Evolutionary conservation across 2,113 vertebrate genomes (phyloP), one percentile per base, ranked within the genome.

Genomic region (Bufo bufo): DNA sequence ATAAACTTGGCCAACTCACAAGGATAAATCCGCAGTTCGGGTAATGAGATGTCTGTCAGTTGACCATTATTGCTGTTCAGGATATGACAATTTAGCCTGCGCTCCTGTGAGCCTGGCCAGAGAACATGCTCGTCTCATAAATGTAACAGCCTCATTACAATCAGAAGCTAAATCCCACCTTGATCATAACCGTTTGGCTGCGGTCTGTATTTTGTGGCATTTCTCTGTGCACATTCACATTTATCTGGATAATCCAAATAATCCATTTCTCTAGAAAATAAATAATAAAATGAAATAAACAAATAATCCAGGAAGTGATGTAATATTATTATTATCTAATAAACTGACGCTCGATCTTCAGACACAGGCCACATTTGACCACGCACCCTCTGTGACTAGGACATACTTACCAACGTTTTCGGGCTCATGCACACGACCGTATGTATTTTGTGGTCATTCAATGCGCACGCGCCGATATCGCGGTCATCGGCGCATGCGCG

Each of bases 21-120:
- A 43, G 23, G 54, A 8, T 58, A 16, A 33, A 52, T 23, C 78
- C 8, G 78, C 54, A 80, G 56, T 80, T 59, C 59, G 54, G 78
- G 78, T 80, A 80, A 80, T 50, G 54, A 80, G 78, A 80, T 80
- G 59, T 80, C 56, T 17, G 43, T 81, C 79, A 59, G 58, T 16
- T 81, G 79, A 81, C 79, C 79, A 81, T 61, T 81, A 81, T 14
- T 61, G 79, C 79, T 61, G 58, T 61, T 81, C 43, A 81, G 79
- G 33, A 59, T 61, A 81, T 47, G 79, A 61, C 56, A 61, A 81
- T 61, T 81, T 63, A 63, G 16, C 52, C 54, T 59, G 7, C 12
- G 13, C 23, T 61, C 14, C 10, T 61, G 56, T 59, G 14, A 17
- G 16, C 16, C 11, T 81, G 23, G 56, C 56, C 17, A 20, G 54